Evolutionary conservation across 2,888 invertebrate species (phyloP), one percentile per base, ranked within the genome.

Genomic region (Pterostichus niger): DNA sequence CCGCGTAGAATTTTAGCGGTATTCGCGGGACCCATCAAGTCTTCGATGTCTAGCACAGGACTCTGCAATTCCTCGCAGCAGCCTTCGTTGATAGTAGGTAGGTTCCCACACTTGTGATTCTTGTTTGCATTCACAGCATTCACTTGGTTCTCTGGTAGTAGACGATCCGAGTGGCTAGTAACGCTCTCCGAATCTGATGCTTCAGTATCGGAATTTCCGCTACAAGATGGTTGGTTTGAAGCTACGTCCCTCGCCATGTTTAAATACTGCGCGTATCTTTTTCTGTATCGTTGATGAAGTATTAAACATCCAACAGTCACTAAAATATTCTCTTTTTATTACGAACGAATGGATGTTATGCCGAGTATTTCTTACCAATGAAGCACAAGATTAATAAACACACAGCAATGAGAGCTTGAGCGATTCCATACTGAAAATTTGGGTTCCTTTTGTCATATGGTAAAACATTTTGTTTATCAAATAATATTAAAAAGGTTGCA

Each of bases 231-330:
- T 31, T 54, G 35, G 11, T 54, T 68, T 6, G 75, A 88, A 87
- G 24, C 85, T 6, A 93, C 88, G 84, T 94, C 94, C 15, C 93
- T 91, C 0, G 93, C 91, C n/a, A 93, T 89, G 3, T 92, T 91
- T 84, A 93, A 89, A 88, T 94, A 94, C 86, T 93, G 93, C n/a
- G 93, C 92, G 86, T 93, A 93, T 84, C 95, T 93, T 52, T 94
- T 92, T 71, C 94, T 93, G 88, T 95, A 95, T 46, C 98, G 92
- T 87, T 97, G 95, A 90, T 97, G 96, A 82, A 97, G 89, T 40
- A 97, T 94, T 83, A 98, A 91, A 87, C 96, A 96, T 0, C 96
- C 95, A 3, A 95, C 92, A 0, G 96, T 96, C 71, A 97, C 96
- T 94, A 89, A 5, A 88, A 91, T 85, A 81, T 9, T 5, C 35